Conservation (phyloP, 2,797 vertebrate species). For the Xenentodon cancila region DNA sequence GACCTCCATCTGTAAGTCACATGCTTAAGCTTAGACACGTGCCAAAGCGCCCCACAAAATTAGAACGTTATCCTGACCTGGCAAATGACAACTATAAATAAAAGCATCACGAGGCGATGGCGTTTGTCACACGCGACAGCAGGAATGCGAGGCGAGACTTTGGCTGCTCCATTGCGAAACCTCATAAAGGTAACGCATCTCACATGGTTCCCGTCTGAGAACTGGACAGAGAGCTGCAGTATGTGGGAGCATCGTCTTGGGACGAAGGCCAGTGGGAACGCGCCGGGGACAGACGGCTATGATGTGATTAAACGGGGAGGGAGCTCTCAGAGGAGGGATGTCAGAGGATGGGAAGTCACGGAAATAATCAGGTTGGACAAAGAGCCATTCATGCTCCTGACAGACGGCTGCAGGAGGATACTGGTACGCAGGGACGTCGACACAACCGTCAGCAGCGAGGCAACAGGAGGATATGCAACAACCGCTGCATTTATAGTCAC, state of each 20-base stretch:
- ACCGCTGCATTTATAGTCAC: too few relatives aligned
- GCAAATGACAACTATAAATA: conserved; percentile 35
- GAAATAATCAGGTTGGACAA: conserved; percentile 51
- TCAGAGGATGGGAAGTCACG: conserved; percentile 24
- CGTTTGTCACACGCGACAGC: neutral
- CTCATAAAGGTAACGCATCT: conserved; percentile 54
- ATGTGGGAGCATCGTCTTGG: neutral
- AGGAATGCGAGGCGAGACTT: conserved; percentile 27
- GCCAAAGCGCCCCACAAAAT: neutral
- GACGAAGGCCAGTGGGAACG: conserved; percentile 7
- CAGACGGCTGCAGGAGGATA: conserved; percentile 26
- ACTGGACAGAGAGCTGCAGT: conserved; percentile 25
- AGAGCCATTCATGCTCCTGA: conserved; percentile 47
- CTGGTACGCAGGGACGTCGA: conserved; percentile 10
- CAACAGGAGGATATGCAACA: neutral
- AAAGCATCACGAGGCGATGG: conserved; percentile 20
- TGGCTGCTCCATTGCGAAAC: conserved; percentile 30
- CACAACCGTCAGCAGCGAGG: neutral
- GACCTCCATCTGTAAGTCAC: conserved; percentile 85
- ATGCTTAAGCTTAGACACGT: neutral
- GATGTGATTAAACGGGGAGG: conserved; percentile 31
- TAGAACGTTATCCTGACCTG: neutral
- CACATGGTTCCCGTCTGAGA: conserved; percentile 53
- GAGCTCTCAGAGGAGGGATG: conserved; percentile 28
- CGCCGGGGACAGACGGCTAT: conserved; percentile 2